phyloP scores from a whole-genome alignment of 2,888 invertebrate genomes.

The Harpalus rufipes region DNA sequence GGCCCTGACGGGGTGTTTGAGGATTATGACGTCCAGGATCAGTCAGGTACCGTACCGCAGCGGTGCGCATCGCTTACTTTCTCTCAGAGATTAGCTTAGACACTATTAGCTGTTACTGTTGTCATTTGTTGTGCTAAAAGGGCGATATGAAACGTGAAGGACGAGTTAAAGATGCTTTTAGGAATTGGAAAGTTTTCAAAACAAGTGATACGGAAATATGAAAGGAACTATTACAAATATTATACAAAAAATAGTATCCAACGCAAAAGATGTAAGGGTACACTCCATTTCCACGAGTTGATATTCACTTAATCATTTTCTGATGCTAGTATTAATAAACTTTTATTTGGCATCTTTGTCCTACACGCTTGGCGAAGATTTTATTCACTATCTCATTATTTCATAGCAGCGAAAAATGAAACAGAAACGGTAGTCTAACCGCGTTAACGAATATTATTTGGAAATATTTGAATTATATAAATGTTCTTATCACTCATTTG shows the following conservation, averaged over 20 bases:
- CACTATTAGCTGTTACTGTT: constrained; percentile 6
- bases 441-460: no score
- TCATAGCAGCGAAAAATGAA: no score
- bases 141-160: not conserved
- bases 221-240: not conserved
- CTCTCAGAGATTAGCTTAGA: constrained; percentile 7
- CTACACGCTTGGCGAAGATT: no score
- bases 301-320: no score
- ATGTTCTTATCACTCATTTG: no score
- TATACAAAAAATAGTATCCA: not conserved
- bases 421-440: no score
- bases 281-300: no score
- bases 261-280: not conserved
- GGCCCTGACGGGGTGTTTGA: constrained; percentile 13
- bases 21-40: constrained; percentile 42
- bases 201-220: not conserved
- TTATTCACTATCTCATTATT: no score
- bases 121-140: not conserved
- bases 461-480: no score
- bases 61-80: constrained; percentile 7
- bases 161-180: not conserved
- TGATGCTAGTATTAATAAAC: no score
- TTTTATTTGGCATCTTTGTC: no score
- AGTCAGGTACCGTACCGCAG: constrained; percentile 12
- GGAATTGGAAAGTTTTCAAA: not conserved